phyloP scores from a whole-genome alignment of 2,797 vertebrate genomes.

The Apogon talboti region DNA sequence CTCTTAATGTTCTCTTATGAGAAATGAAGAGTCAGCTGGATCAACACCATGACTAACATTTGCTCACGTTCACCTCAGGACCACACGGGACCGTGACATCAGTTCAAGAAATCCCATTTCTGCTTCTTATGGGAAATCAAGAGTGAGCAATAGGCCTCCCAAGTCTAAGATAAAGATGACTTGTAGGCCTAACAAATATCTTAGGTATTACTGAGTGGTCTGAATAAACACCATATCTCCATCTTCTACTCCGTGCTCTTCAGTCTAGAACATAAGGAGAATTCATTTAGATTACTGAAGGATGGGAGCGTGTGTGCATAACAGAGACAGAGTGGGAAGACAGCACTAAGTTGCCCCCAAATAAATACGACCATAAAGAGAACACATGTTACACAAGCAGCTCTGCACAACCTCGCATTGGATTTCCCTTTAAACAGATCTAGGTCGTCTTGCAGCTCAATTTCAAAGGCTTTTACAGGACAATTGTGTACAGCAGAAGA shows the following conservation, averaged over 20 bases:
- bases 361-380: constrained; percentile 67
- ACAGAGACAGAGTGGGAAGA: constrained; percentile 31
- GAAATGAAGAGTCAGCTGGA: constrained; percentile 76
- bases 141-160: constrained; percentile 70
- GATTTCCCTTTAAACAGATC: constrained; percentile 69
- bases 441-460: constrained; percentile 46
- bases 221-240: constrained; percentile 63
- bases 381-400: constrained; percentile 64
- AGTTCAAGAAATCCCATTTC: constrained; percentile 69
- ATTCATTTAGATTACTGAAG: constrained; percentile 54
- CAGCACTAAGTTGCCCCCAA: constrained; percentile 54
- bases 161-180: constrained; percentile 69
- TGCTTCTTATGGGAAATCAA: constrained; percentile 71
- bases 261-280: constrained; percentile 33
- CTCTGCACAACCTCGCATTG: constrained; percentile 65
- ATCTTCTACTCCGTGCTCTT: constrained; percentile 33
- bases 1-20: constrained; percentile 67
- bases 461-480: constrained; percentile 80
- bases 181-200: constrained; percentile 67
- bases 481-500: constrained; percentile 69
- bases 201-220: constrained; percentile 63
- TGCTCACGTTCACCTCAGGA: constrained; percentile 67
- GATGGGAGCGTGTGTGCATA: constrained; percentile 26
- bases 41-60: constrained; percentile 74
- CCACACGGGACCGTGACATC: constrained; percentile 73